Evolutionary conservation across 2,797 vertebrate species (phyloP), one percentile per base, ranked within the genome.

Genomic region (Squalus acanthias): DNA sequence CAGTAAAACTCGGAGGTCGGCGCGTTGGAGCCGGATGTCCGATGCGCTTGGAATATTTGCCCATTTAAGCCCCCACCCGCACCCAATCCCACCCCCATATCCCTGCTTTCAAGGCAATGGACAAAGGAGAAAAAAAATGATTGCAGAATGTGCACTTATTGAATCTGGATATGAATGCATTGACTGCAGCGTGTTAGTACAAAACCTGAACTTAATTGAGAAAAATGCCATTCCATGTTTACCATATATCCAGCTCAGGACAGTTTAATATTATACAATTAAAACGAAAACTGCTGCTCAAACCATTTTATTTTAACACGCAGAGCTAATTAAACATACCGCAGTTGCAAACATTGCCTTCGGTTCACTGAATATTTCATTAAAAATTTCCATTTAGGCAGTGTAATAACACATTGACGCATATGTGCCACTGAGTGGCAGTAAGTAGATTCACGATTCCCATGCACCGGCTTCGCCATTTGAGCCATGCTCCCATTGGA

Each of bases 241-340:
- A 39, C 20, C 67, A 24, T 93, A 46, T 93, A 93, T 93, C 91
- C 91, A 93, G 63, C n/a, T 24, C 91, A 69, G 91, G 63, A 69
- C 91, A 93, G 63, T 69, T 69, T 93, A 93, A 93, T 69, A 46
- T 69, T 93, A 57, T 69, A 67, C 63, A 69, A 93, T 93, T 93
- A 69, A 67, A 91, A 63, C 33, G 26, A 91, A 91, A 93, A 93
- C n/a, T 69, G 91, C 91, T 93, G 91, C n/a, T 46, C 46, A 63
- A 69, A 69, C 91, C 91, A 69, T 67, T 39, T 69, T 69, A 93
- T 67, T 93, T 69, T 20, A 46, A 93, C 63, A 93, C 65, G 9
- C 91, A 93, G 91, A 93, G 20, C 63, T 69, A 93, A 93, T 93
- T 93, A 93, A 93, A 93, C 91, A 24, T 39, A 93, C 91, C 46